These are phyloP conservation scores for Scleropages formosus DNA, from an alignment of 2,797 vertebrate genomes.

Conservation along the genomic window DNA sequence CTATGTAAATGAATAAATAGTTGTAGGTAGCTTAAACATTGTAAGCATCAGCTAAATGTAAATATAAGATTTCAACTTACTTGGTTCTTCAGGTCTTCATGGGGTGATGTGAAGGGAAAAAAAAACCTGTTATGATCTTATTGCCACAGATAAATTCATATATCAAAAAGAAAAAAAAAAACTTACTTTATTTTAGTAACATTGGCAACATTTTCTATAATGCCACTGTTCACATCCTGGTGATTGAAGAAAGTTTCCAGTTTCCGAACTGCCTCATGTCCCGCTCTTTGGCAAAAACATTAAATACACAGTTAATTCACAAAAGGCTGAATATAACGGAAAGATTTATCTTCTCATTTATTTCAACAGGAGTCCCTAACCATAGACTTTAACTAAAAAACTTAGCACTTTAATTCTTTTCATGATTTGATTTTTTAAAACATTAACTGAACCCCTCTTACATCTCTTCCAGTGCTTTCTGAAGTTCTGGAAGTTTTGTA, in stretches of 20 bases:
- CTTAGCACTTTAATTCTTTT: no score
- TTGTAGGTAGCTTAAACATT: no score
- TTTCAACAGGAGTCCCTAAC: background rate
- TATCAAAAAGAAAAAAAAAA: background rate
- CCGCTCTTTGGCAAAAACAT: slow-evolving; percentile 47
- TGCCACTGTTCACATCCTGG: slow-evolving; percentile 37
- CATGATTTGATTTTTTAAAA: no score
- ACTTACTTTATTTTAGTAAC: slow-evolving; percentile 33
- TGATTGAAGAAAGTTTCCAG: slow-evolving; percentile 67
- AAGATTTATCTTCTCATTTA: no score
- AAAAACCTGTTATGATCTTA: background rate
- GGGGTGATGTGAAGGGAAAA: background rate
- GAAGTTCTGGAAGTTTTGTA: no score
- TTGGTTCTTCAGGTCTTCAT: slow-evolving; percentile 33
- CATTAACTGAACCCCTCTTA: no score
- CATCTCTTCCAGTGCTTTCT: background rate
- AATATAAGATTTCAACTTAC: slow-evolving; percentile 48
- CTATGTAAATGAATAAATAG: no score
- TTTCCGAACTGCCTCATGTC: slow-evolving; percentile 70
- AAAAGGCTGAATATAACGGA: no score
- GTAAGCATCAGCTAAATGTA: no score
- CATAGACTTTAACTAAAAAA: no score
- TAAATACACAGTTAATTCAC: background rate
- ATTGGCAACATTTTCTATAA: background rate
- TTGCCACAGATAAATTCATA: background rate